phyloP scores from a whole-genome alignment of 2,888 invertebrate species.

The Clusia tigrina region DNA sequence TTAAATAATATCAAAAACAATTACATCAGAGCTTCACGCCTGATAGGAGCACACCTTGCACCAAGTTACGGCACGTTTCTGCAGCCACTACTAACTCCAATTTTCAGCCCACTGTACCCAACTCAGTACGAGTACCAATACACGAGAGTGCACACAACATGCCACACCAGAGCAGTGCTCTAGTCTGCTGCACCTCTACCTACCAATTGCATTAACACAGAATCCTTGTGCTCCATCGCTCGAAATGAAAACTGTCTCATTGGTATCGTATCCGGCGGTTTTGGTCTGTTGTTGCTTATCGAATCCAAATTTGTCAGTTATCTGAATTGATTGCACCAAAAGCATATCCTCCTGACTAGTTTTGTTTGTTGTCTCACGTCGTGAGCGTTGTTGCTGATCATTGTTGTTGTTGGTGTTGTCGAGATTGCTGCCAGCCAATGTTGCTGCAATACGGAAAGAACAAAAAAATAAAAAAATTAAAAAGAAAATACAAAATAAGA shows the following conservation, averaged over 20 bases:
- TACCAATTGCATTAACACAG: slow-evolving; percentile 65
- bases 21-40: slow-evolving; percentile 46
- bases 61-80: neutral
- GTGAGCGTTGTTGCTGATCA: slow-evolving; percentile 40
- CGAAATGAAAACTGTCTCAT: slow-evolving; percentile 76
- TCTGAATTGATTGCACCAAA: slow-evolving; percentile 89
- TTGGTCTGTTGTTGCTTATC: slow-evolving; percentile 71
- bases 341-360: slow-evolving; percentile 80
- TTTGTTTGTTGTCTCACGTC: slow-evolving; percentile 53
- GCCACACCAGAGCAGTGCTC: no score
- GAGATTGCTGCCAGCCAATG: slow-evolving; percentile 32
- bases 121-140: no score
- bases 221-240: slow-evolving; percentile 67
- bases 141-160: no score
- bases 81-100: neutral
- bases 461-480: slow-evolving; percentile 25
- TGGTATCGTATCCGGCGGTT: slow-evolving; percentile 64
- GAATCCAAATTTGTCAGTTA: slow-evolving; percentile 91
- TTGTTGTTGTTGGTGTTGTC: slow-evolving; percentile 31
- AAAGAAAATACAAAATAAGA: slow-evolving; percentile 20
- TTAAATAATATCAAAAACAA: slow-evolving; percentile 33
- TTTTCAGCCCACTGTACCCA: slow-evolving; percentile 15
- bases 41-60: slow-evolving; percentile 41
- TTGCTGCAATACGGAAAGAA: slow-evolving; percentile 28
- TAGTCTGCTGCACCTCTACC: slow-evolving; percentile 39